These are phyloP conservation scores for Drosophila pallidifrons DNA, from an alignment of 1,140 invertebrate genomes.

Conservation along the genomic window DNA sequence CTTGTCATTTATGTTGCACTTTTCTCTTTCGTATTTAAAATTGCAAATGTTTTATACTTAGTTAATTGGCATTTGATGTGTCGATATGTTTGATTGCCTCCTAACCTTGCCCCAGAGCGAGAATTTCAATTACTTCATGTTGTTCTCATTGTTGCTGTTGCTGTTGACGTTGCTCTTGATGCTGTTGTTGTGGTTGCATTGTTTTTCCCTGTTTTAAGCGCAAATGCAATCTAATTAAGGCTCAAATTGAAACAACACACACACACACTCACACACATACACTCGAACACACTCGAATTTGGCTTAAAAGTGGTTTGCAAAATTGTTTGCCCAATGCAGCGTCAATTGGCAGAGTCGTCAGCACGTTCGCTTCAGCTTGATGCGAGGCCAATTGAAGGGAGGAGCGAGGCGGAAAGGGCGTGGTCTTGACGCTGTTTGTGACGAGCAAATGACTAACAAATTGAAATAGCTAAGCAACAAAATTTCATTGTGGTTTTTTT, in stretches of 20 bases:
- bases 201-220: slow-evolving; percentile 48
- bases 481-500: slow-evolving; percentile 45
- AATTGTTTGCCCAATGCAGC: slow-evolving; percentile 40
- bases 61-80: slow-evolving; percentile 12
- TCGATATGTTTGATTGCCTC: slow-evolving; percentile 18
- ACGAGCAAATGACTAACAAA: slow-evolving; percentile 62
- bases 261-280: slow-evolving; percentile 1
- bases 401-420: background rate
- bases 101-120: slow-evolving; percentile 39
- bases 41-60: background rate
- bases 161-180: background rate
- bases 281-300: slow-evolving; percentile 7
- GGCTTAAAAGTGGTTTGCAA: slow-evolving; percentile 21
- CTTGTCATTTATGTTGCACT: background rate
- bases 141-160: slow-evolving; percentile 15
- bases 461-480: slow-evolving; percentile 56
- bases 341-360: slow-evolving; percentile 28
- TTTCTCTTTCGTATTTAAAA: background rate
- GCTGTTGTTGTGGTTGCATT: slow-evolving; percentile 21
- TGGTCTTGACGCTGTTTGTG: slow-evolving; percentile 44
- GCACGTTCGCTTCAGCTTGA: background rate
- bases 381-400: background rate
- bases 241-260: slow-evolving; percentile 20
- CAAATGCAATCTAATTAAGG: slow-evolving; percentile 72
- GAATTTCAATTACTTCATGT: slow-evolving; percentile 47